phyloP scores from a whole-genome alignment of 2,888 invertebrate genomes.

The Stegophylla sp. region DNA sequence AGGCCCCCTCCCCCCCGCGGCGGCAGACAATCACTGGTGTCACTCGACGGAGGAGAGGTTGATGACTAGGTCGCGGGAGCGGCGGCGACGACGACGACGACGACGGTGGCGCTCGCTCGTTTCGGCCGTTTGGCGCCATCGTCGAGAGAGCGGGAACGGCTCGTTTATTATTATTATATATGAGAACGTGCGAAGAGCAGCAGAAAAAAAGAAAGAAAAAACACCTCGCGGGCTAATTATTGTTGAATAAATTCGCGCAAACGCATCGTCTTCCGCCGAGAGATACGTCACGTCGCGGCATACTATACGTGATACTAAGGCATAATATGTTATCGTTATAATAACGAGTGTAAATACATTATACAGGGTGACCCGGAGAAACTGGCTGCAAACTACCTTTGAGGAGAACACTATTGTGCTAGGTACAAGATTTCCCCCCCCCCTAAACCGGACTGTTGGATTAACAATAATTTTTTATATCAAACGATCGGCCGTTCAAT shows the following conservation, averaged over 20 bases:
- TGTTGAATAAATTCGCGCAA: background rate
- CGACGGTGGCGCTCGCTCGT: background rate
- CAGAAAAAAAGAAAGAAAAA: background rate
- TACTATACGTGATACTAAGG: conserved; percentile 5
- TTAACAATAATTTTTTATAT: no score
- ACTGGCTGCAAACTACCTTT: no score
- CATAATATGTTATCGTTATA: no score
- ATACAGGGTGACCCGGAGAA: no score
- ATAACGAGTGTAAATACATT: background rate
- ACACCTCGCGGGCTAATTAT: background rate
- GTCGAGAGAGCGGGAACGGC: background rate
- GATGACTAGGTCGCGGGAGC: background rate
- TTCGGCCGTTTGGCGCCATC: conserved; percentile 28
- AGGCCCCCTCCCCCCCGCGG: conserved; percentile 7
- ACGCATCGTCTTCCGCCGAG: background rate
- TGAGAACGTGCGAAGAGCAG: background rate
- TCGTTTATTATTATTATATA: no score
- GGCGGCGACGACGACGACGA: background rate
- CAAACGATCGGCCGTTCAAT: no score
- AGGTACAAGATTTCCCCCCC: no score
- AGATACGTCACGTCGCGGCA: background rate
- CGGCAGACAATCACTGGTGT: conserved; percentile 20
- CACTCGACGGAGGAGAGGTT: background rate
- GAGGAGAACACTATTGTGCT: no score
- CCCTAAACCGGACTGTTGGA: no score